A percentile compares a stretch with the other conserved stretches of the same genome.
These are phyloP conservation scores for Silurus meridionalis DNA, from an alignment of 2,113 vertebrate genomes.

Conservation along the genomic window DNA sequence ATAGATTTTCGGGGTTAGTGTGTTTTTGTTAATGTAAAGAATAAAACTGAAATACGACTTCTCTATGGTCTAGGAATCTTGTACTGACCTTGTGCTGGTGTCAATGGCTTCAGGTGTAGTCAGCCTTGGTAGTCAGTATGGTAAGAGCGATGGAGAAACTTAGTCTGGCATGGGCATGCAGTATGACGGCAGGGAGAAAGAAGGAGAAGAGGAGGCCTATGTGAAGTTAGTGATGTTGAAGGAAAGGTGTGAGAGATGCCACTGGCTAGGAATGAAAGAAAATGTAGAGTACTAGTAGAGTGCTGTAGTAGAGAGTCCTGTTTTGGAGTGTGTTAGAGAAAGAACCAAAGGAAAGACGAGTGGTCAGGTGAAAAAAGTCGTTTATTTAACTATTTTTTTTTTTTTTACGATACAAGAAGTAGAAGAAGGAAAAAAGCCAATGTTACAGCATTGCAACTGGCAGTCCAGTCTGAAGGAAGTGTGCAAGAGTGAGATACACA, in stretches of 20 bases:
- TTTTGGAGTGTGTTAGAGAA: constrained; percentile 65
- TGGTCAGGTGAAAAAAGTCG: constrained; percentile 81
- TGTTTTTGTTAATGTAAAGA: not conserved
- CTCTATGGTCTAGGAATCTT: not conserved
- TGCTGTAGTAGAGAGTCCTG: constrained; percentile 15
- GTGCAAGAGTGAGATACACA: constrained; percentile 45
- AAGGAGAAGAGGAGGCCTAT: constrained; percentile 3
- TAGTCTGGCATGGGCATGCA: constrained; percentile 49
- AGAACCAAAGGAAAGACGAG: constrained; percentile 78
- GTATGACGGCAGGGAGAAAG: constrained; percentile 18
- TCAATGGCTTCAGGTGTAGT: not conserved
- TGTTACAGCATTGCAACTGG: constrained; percentile 78
- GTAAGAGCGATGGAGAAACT: constrained; percentile 24
- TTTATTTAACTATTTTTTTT: constrained; percentile 83
- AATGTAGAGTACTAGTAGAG: constrained; percentile 11
- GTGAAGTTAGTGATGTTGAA: constrained; percentile 46
- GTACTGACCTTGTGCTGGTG: constrained; percentile 17
- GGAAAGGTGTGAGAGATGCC: constrained; percentile 20
- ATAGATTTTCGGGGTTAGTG: not conserved
- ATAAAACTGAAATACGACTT: not conserved
- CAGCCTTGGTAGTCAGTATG: constrained; percentile 34
- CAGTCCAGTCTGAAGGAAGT: constrained; percentile 64
- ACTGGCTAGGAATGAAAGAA: not conserved
- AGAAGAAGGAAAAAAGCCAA: constrained; percentile 71
- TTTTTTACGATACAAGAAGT: constrained; percentile 76